Evolutionary conservation across 2,113 vertebrate species (phyloP).

Genomic region (Paraplagusia blochii): DNA sequence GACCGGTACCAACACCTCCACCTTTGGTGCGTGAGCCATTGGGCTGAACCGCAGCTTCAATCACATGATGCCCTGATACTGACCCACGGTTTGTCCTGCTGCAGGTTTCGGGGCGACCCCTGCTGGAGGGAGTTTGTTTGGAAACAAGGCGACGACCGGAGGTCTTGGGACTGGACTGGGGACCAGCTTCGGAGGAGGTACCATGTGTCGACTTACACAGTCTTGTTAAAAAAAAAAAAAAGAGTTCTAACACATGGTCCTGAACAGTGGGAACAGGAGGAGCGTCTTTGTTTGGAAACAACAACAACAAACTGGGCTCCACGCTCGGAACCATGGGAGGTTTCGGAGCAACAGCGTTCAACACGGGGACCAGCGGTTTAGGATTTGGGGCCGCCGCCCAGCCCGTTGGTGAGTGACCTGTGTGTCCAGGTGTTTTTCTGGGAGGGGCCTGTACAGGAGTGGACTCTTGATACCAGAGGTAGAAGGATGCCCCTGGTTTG

Average conservation of each 20-base stretch:
- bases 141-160: slow-evolving; percentile 84
- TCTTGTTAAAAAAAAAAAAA: too few species aligned
- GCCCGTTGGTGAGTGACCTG: slow-evolving; percentile 79
- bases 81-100: background rate
- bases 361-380: slow-evolving; percentile 75
- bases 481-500: too few species aligned
- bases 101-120: slow-evolving; percentile 85
- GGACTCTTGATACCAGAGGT: too few species aligned
- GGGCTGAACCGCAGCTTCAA: background rate
- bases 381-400: slow-evolving; percentile 89
- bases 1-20: slow-evolving; percentile 76
- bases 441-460: too few species aligned
- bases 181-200: slow-evolving; percentile 89
- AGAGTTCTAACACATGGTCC: background rate
- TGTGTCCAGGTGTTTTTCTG: background rate
- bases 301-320: slow-evolving; percentile 85
- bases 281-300: slow-evolving; percentile 87
- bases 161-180: slow-evolving; percentile 85
- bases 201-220: too few species aligned
- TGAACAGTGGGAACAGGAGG: slow-evolving; percentile 84
- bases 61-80: background rate
- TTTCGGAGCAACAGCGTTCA: slow-evolving; percentile 84
- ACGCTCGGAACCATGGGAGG: slow-evolving; percentile 84
- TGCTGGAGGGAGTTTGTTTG: slow-evolving; percentile 84
- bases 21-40: slow-evolving; percentile 69